Evolutionary conservation across 2,113 vertebrate species (phyloP), one percentile per base, ranked within the genome.

Genomic region (Greenwoodochromis staneri): DNA sequence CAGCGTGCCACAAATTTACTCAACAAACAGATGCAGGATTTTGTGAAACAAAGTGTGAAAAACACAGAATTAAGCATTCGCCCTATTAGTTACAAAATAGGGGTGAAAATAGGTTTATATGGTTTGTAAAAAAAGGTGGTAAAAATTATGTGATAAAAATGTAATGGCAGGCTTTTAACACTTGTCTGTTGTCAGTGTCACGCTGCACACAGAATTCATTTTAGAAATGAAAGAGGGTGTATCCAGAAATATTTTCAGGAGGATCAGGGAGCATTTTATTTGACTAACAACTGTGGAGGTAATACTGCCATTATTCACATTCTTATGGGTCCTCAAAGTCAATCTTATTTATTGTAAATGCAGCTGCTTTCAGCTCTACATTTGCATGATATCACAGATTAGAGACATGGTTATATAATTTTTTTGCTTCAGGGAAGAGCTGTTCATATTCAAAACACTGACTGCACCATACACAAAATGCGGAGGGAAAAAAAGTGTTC

Each of bases 371-470:
- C 38, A 85, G 45, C 19, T 69, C 54, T 19, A 54, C 21, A 88
- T 89, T 90, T 89, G 78, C 81, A 83, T 89, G 84, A 80, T 87
- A 85, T 82, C 82, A 82, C 82, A 81, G 66, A 93, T 88, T 73
- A 83, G 21, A 81, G 45, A 19, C 31, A 71, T n/a, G 17, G 63
- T 90, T 83, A 86, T 86, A 36, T 90, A 82, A 83, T 71, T 81
- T 66, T 66, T 82, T 83, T 82, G 84, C 87, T 85, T 71, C 14
- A 82, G 87, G 81, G 73, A 81, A 85, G 54, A 76, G 19, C 13
- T 76, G 36, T 24, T 87, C 47, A 81, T 85, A 27, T 86, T 87
- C 34, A 54, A 57, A 61, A 63, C 49, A 69, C 82, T 42, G 82
- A 73, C 55, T 80, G 42, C 38, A 49, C 61, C 66, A 16, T 78